Base-by-base conservation (phyloP, 2,797 vertebrate species). In the Coreius guichenoti region DNA sequence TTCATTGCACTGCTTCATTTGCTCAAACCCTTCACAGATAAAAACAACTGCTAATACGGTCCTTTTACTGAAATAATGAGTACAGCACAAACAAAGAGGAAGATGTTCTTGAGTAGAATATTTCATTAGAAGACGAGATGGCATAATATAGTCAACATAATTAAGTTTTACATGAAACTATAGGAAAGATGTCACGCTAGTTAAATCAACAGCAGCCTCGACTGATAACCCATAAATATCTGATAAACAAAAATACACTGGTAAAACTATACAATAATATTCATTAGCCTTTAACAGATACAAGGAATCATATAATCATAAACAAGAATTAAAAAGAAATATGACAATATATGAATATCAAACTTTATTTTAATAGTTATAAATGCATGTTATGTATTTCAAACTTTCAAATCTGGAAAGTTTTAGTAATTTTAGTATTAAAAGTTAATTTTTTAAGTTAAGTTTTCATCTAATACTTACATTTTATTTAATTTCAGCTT, bases 1-100 rank as follows among this genome's bases (percentile, higher is more conserved):
- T 65, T 54, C 33, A 73, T 39, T 51, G 11, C 63, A 43, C 19
- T 61, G 58, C 74, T 26, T 70, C 93, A 89, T 85, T 91, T 91
- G 89, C 88, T 87, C 91, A 92, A 94, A 92, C 49, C 49, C 26
- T 68, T 80, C 49, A 13, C 23, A 29, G 29, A 79, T 5, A 72
- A 83, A 79, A 80, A 80, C 29, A 63, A 63, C 31, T 19, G 45
- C 19, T 83, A 36, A 80, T 58, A 74, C 4, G 5, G 21, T 19
- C 47, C n/a, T 63, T 76, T 68, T 47, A 39, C 43, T 65, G 54
- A 67, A 33, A 83, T 63, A 83, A 26, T 76, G n/a, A 51, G 68
- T 73, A 74, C 9, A 74, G 56, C 31, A 80, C 14, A 65, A 6
- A 29, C 54, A 56, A 68, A 56, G 49, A 54, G 4, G 31, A 65